Base-by-base conservation (phyloP, 2,888 invertebrate species). In the Drosophila kanekoi region DNA sequence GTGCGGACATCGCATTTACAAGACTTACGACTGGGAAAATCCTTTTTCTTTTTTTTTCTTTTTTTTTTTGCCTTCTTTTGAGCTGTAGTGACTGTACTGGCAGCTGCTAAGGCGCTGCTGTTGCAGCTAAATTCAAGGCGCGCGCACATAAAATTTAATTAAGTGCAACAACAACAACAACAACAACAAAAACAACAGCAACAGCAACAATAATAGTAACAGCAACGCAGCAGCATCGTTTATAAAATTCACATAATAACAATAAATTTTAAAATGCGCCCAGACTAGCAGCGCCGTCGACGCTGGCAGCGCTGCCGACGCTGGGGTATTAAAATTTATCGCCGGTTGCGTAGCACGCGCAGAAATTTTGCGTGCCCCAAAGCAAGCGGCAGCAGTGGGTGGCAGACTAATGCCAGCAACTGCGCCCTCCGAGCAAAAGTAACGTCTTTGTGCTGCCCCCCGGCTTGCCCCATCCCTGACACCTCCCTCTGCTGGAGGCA, bases 161-260 rank as follows among this genome's bases (percentile, higher is more conserved):
- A 85, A 85, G 81, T 86, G 84, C 84, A 88, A 72, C 87, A 88
- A 88, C 77, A 87, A 60, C 56, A 75, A 20, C 63, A 72, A 43
- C 64, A 65, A 18, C 57, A 53, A 16, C 45, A 54, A n/a, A n/a
- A n/a, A 9, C 51, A 38, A 38, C 38, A 40, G 8, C 18, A 41
- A 18, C 18, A 41, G 63, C 70, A 79, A 56, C 54, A 76, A 37
- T 41, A 66, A 43, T 61, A 72, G 20, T 43, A 43, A n/a, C 43
- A 56, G 33, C 57, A 13, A 37, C 43, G 40, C 61, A 65, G 41
- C 77, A 82, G 52, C 84, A 74, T 76, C 84, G 81, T 88, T 89
- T 89, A 89, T 89, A 89, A 89, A 89, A 89, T 87, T 86, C 86
- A 84, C 87, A 87, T 89, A 86, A 86, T 89, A 89, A 87, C 89